A percentile compares a stretch with the other conserved stretches of the same genome.
Evolutionary conservation across 2,888 invertebrate genomes (phyloP).

Genomic region (Ectemnius continuus): DNA sequence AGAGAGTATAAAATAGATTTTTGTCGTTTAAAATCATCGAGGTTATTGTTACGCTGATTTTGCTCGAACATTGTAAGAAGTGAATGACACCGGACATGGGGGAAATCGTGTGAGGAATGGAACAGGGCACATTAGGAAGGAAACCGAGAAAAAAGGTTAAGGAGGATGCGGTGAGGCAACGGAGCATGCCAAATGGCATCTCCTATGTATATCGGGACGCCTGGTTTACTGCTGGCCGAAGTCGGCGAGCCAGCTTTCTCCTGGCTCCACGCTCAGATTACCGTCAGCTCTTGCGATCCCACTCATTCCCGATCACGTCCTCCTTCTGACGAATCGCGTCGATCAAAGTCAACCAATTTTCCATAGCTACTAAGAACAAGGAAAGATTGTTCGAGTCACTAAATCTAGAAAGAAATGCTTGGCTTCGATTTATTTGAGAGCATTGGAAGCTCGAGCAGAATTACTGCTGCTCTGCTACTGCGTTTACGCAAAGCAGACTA

Average conservation of each 20-base stretch:
- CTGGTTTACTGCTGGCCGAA: slow-evolving; percentile 54
- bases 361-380: not conserved
- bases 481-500: slow-evolving; percentile 17
- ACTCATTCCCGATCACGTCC: slow-evolving; percentile 55
- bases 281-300: slow-evolving; percentile 40
- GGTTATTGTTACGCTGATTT: too few relatives aligned
- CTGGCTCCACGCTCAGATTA: slow-evolving; percentile 51
- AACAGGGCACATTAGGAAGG: not conserved
- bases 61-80: too few relatives aligned
- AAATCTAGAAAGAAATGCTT: not conserved
- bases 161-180: slow-evolving; percentile 46
- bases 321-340: slow-evolving; percentile 47
- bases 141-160: slow-evolving; percentile 19
- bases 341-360: slow-evolving; percentile 52
- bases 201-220: slow-evolving; percentile 45
- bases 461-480: not conserved
- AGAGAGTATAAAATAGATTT: too few relatives aligned
- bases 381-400: too few relatives aligned
- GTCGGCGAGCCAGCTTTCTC: slow-evolving; percentile 60
- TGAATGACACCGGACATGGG: slow-evolving; percentile 33
- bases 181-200: slow-evolving; percentile 57
- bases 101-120: not conserved
- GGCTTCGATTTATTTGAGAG: not conserved
- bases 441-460: not conserved
- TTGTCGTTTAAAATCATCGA: too few relatives aligned